These are phyloP conservation scores for Drosophila heteroneura DNA, from an alignment of 2,888 invertebrate genomes.

Conservation along the genomic window DNA sequence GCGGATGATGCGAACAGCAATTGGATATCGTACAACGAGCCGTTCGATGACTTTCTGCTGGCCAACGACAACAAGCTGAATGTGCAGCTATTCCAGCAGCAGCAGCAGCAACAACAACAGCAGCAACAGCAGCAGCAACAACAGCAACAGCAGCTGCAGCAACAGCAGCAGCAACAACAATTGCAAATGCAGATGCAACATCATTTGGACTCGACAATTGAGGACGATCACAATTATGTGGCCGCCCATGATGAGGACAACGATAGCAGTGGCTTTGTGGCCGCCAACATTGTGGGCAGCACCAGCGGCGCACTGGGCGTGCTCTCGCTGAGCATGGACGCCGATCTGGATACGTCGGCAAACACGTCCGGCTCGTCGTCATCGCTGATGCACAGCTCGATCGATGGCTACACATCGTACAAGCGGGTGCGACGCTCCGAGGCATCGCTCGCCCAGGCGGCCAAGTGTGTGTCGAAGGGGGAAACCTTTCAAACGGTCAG, in stretches of 20 bases:
- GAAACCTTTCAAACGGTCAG: slow-evolving; percentile 95
- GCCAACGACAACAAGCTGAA: slow-evolving; percentile 43
- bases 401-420: slow-evolving; percentile 76
- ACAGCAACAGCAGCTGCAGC: slow-evolving; percentile 33
- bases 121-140: slow-evolving; percentile 19
- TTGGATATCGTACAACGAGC: slow-evolving; percentile 78
- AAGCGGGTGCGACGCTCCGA: slow-evolving; percentile 90
- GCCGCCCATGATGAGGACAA: slow-evolving; percentile 82
- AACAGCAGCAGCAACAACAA: slow-evolving; percentile 39
- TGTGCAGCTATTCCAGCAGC: slow-evolving; percentile 36
- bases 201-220: slow-evolving; percentile 75
- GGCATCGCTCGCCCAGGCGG: slow-evolving; percentile 91
- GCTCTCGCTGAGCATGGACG: slow-evolving; percentile 66
- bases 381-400: slow-evolving; percentile 64
- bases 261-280: slow-evolving; percentile 73
- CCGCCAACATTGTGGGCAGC: slow-evolving; percentile 8
- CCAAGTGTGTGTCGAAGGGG: slow-evolving; percentile 94
- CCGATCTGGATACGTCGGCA: slow-evolving; percentile 76
- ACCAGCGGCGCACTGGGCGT: slow-evolving; percentile 33
- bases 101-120: slow-evolving; percentile 20
- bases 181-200: slow-evolving; percentile 43
- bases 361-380: slow-evolving; percentile 54
- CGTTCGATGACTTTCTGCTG: slow-evolving; percentile 70
- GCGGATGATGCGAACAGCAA: slow-evolving; percentile 80
- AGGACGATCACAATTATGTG: slow-evolving; percentile 83